Percentiles rank a stretch among this genome's conserved stretches.
phyloP scores from a whole-genome alignment of 2,888 invertebrate species.

The Nymphalis polychloros region DNA sequence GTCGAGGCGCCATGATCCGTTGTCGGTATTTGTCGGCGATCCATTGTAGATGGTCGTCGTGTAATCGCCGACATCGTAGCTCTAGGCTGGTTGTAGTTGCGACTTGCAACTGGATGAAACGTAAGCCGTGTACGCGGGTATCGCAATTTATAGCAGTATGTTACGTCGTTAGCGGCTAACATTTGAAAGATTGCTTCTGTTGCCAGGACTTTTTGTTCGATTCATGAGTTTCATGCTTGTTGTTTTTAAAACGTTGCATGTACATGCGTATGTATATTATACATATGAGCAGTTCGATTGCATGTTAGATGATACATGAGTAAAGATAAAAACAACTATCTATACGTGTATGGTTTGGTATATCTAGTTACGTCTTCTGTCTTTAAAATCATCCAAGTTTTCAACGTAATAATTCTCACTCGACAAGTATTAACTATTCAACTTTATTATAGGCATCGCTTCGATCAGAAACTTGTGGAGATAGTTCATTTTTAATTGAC shows the following conservation, averaged over 20 bases:
- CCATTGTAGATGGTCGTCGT: constrained; percentile 36
- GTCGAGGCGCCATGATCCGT: constrained; percentile 20
- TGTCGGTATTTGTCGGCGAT: constrained; percentile 37
- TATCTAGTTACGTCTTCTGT: constrained; percentile 14
- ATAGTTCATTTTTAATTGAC: constrained; percentile 42
- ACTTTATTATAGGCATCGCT: constrained; percentile 33
- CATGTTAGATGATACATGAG: too few species aligned
- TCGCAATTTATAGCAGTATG: constrained; percentile 34
- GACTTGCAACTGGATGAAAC: constrained; percentile 22
- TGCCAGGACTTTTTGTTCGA: constrained; percentile 3
- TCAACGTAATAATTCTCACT: constrained; percentile 24
- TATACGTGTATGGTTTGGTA: background rate
- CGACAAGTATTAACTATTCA: constrained; percentile 37
- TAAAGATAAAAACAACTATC: too few species aligned
- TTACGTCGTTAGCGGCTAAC: constrained; percentile 32
- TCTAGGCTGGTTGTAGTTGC: constrained; percentile 19
- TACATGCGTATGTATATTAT: too few species aligned
- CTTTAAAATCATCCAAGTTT: constrained; percentile 23
- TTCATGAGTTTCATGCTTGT: background rate
- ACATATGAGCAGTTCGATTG: too few species aligned
- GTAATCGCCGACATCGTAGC: constrained; percentile 33
- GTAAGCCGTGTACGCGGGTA: constrained; percentile 22
- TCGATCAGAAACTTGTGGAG: constrained; percentile 33
- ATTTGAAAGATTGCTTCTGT: constrained; percentile 21
- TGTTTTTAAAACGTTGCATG: too few species aligned